Base-by-base conservation (phyloP, 2,113 vertebrate species). In the Rhodinocichla rosea region DNA sequence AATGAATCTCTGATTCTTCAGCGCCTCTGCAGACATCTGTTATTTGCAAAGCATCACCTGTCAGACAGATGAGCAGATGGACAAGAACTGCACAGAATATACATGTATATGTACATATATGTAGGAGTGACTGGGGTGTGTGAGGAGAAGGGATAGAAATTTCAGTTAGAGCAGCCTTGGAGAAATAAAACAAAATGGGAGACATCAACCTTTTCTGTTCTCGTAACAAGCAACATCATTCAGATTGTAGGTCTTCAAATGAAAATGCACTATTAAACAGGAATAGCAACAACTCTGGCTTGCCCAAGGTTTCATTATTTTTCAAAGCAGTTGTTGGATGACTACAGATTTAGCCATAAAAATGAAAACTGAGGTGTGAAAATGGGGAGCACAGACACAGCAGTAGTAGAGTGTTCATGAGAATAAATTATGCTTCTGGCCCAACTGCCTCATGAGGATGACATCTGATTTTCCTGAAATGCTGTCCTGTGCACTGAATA, bases 401-500 rank as follows among this genome's bases (percentile, higher is more conserved):
- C 10, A 64, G 27, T 18, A 50, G 24, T 13, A 84, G 33, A 6
- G 3, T 1, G 8, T 26, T 82, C 8, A 2, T 0, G 2, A 91
- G 27, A 50, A 71, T 33, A 91, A 74, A 75, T 21, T 27, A 50
- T 42, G 50, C 56, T 91, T 33, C 69, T 74, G n/a, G 37, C 23
- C 20, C 42, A 81, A 53, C 30, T 39, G 56, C 27, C 23, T 91
- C 49, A 18, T 20, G 52, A 35, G 33, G 30, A 50, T 0, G 0
- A 33, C 30, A 50, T 35, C 28, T 35, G 33, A 86, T 89, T 94
- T 83, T 81, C 65, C 57, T 13, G 6, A 79, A 84, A 67, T 10
- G 15, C 27, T 83, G 11, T 62, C 50, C 28, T 0, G 0, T 45
- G 37, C 2, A 1, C 27, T 60, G 32, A 84, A 32, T 84, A 63